These are phyloP conservation scores for Abscondita cerata DNA, from an alignment of 2,888 invertebrate species.

Conservation along the genomic window DNA sequence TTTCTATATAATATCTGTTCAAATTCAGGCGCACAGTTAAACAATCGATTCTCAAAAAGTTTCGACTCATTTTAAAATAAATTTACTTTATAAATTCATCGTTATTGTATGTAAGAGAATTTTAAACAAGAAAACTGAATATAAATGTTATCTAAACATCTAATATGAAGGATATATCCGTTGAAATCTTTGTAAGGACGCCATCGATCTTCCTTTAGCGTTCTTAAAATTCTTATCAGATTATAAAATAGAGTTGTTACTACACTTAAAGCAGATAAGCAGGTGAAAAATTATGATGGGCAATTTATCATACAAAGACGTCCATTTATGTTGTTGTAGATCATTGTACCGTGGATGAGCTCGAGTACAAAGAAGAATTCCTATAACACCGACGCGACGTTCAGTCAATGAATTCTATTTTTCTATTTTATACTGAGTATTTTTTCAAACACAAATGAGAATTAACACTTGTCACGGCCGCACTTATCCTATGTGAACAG, in stretches of 20 bases:
- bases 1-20: background rate
- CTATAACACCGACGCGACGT: too few relatives aligned
- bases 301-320: constrained; percentile 29
- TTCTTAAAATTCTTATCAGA: constrained; percentile 25
- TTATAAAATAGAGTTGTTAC: constrained; percentile 17
- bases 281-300: constrained; percentile 35
- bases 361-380: too few relatives aligned
- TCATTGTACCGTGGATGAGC: too few relatives aligned
- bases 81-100: background rate
- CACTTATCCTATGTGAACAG: constrained; percentile 34
- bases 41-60: background rate
- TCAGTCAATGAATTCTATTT: constrained; percentile 24
- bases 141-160: background rate
- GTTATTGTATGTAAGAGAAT: background rate
- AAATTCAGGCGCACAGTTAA: background rate
- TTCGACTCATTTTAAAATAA: background rate
- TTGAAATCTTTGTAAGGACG: constrained; percentile 25
- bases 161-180: background rate
- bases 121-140: background rate
- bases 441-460: constrained; percentile 33
- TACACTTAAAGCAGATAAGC: constrained; percentile 27
- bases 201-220: constrained; percentile 31
- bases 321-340: too few relatives aligned
- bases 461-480: constrained; percentile 40
- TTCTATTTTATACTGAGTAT: constrained; percentile 9